A percentile compares a stretch with the other conserved stretches of the same genome.
Evolutionary conservation across 2,797 vertebrate species (phyloP).

Genomic region (Aldrovandia affinis): DNA sequence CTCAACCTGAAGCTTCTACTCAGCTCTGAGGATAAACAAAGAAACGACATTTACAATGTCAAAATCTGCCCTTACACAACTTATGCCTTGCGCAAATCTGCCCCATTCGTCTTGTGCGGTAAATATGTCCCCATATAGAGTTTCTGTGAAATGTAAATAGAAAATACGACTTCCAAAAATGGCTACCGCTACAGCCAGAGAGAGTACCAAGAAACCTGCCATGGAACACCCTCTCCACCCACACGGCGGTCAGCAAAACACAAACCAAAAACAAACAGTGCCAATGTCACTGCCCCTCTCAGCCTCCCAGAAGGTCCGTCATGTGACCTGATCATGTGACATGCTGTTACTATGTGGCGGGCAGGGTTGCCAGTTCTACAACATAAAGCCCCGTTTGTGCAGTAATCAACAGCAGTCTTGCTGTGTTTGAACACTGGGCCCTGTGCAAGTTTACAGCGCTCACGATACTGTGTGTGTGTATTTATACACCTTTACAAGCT

Average conservation of each 20-base stretch:
- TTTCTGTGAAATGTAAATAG: neutral
- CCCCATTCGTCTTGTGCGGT: neutral
- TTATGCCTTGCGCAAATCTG: neutral
- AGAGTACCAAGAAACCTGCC: neutral
- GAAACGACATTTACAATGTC: neutral
- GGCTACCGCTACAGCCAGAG: neutral
- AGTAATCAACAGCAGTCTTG: too few relatives aligned
- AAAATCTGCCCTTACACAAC: neutral
- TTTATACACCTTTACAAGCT: too few relatives aligned
- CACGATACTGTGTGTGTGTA: too few relatives aligned
- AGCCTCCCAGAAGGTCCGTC: neutral
- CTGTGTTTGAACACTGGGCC: too few relatives aligned
- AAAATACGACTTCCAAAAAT: neutral
- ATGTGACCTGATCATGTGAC: constrained; percentile 12
- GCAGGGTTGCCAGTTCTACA: neutral
- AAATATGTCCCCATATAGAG: neutral
- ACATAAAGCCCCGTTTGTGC: neutral
- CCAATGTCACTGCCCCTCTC: neutral
- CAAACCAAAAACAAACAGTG: neutral
- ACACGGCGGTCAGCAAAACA: neutral
- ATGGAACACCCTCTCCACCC: neutral
- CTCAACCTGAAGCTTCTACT: too few relatives aligned
- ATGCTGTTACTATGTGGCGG: neutral
- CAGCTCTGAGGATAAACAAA: neutral
- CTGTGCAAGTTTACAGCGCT: too few relatives aligned